Evolutionary conservation across 2,797 vertebrate species (phyloP).

Genomic region (Lepus oiostolus): DNA sequence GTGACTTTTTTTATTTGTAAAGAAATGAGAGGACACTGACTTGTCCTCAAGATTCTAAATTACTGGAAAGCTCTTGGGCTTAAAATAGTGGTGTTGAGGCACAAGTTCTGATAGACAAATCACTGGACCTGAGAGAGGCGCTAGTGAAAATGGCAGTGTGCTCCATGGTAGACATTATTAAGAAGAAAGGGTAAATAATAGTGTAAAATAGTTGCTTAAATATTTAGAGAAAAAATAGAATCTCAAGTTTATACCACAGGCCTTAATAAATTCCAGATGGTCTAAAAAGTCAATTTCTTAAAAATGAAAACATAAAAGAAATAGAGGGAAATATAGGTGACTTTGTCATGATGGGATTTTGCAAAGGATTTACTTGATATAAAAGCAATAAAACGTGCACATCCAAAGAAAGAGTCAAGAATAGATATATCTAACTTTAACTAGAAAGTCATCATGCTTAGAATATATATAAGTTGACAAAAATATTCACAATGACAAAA

Average conservation of each 20-base stretch:
- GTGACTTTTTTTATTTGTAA: background rate
- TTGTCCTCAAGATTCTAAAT: conserved; percentile 32
- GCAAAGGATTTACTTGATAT: conserved; percentile 16
- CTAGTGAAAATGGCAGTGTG: background rate
- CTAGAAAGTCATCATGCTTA: background rate
- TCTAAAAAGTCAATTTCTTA: conserved; percentile 1
- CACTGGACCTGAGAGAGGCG: background rate
- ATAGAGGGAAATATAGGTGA: conserved; percentile 1
- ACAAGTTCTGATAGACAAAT: background rate
- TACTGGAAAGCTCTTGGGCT: conserved; percentile 6
- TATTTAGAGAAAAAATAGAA: conserved; percentile 20
- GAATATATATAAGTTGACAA: background rate
- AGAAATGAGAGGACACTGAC: background rate
- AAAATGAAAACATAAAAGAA: conserved; percentile 38
- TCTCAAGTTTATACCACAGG: background rate
- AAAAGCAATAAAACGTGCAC: conserved; percentile 29
- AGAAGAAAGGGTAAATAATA: conserved; percentile 15
- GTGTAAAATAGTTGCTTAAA: conserved; percentile 27
- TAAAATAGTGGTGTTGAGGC: background rate
- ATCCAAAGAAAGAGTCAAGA: background rate
- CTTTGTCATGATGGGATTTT: background rate
- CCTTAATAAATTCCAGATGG: conserved; percentile 53
- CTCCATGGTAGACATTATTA: background rate
- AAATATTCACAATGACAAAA: background rate
- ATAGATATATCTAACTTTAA: background rate